A percentile compares a stretch with the other conserved stretches of the same genome.
phyloP scores from a whole-genome alignment of 2,888 invertebrate genomes.

The Dinocampus coccinellae region DNA sequence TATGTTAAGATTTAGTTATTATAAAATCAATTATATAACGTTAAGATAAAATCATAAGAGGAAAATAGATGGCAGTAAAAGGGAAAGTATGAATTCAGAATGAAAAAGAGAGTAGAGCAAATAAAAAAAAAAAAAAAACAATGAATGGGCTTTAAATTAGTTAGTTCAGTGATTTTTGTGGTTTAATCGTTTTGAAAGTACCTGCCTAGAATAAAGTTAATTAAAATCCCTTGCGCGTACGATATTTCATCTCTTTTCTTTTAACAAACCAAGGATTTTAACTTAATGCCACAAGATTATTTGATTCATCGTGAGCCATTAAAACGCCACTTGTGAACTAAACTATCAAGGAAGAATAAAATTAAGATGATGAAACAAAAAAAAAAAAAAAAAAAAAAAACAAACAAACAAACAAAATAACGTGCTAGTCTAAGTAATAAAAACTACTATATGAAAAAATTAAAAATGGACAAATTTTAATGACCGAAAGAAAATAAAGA shows the following conservation, averaged over 20 bases:
- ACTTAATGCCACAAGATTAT: constrained; percentile 39
- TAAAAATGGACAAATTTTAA: not conserved
- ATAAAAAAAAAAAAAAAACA: constrained; percentile 8
- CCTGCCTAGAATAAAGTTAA: constrained; percentile 10
- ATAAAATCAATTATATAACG: not conserved
- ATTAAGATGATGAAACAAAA: not conserved
- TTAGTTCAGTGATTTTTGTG: constrained; percentile 38
- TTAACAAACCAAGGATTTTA: constrained; percentile 23
- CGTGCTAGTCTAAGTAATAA: too few relatives aligned
- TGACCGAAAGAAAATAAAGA: too few relatives aligned
- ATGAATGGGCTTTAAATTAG: constrained; percentile 31
- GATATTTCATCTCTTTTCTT: constrained; percentile 11
- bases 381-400: not conserved
- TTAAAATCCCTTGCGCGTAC: constrained; percentile 27
- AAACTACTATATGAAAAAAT: too few relatives aligned
- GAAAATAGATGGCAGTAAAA: too few relatives aligned
- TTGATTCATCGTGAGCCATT: constrained; percentile 45
- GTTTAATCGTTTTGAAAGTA: constrained; percentile 16
- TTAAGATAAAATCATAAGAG: constrained; percentile 6
- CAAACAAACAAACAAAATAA: too few relatives aligned
- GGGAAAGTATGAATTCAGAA: too few relatives aligned
- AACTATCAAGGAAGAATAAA: not conserved
- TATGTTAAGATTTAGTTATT: not conserved
- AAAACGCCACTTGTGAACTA: constrained; percentile 28
- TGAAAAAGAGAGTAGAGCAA: constrained; percentile 4